Conservation (phyloP, 2,888 invertebrate species). For the Isotomurus palustris region DNA sequence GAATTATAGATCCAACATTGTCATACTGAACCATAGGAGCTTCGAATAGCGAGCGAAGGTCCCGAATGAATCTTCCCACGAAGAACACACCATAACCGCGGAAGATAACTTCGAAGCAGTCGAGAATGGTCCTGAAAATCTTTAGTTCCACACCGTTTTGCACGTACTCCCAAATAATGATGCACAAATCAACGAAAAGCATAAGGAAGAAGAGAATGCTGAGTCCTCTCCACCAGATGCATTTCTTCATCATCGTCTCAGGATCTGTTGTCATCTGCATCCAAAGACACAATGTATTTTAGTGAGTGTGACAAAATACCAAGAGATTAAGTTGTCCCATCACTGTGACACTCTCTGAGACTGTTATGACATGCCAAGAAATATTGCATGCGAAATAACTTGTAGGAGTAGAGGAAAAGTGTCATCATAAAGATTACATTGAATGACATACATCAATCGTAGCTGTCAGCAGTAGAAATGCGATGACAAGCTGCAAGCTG, state of each 20-base stretch:
- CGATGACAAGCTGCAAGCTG: constrained; percentile 41
- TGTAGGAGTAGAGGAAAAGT: neutral
- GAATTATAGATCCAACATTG: constrained; percentile 29
- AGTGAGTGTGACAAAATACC: too few relatives aligned
- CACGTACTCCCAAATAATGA: constrained; percentile 33
- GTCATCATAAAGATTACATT: neutral
- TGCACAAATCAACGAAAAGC: constrained; percentile 31
- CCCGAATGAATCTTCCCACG: constrained; percentile 41
- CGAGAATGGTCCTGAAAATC: constrained; percentile 23
- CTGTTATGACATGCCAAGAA: too few relatives aligned
- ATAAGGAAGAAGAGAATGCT: constrained; percentile 36
- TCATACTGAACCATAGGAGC: constrained; percentile 42
- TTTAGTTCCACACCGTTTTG: constrained; percentile 21
- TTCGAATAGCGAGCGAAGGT: constrained; percentile 37
- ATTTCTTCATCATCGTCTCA: constrained; percentile 44
- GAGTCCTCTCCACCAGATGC: constrained; percentile 38
- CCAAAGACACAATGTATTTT: too few relatives aligned
- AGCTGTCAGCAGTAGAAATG: constrained; percentile 41
- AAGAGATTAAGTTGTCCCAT: too few relatives aligned
- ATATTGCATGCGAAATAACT: too few relatives aligned
- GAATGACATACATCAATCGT: constrained; percentile 39
- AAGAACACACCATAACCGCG: constrained; percentile 38
- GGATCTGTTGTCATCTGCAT: constrained; percentile 44
- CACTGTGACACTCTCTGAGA: too few relatives aligned
- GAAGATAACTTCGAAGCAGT: constrained; percentile 34